Base-by-base conservation (phyloP, 92 coral and sea anemone genomes). In the Phenganax marumi region DNA sequence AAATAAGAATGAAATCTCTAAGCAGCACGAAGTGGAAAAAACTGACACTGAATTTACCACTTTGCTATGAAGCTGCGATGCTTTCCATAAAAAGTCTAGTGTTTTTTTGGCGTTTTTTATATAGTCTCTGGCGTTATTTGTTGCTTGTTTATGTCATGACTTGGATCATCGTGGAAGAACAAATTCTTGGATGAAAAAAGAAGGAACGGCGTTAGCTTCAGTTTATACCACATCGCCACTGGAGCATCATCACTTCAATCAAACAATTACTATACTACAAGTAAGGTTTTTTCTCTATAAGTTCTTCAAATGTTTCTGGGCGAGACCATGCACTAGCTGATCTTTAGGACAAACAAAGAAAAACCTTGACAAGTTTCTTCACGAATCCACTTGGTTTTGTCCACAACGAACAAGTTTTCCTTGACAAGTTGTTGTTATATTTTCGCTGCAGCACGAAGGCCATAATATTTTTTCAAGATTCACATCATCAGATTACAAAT, bases 111-210 rank as follows among this genome's bases (percentile, higher is more conserved):
- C 76, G 43, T 18, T 68, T 82, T 16, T 12, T 82, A 17, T 64
- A 11, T 72, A 95, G 98, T 92, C 97, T 21, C 68, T 95, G 71
- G 98, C 98, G 8, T 76, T 95, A 90, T 95, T 89, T 70, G 93
- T 95, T 62, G 94, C 98, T 18, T 95, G 95, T 49, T 90, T 95
- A 16, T 95, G 98, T 80, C 98, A 95, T 55, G 98, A 95, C 70
- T 79, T 95, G 77, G 98, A 95, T 81, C 98, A 95, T 77, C 91
- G 98, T n/a, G 98, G 98, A 17, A 91, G 98, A 60, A 92, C 98
- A 14, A 95, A 95, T 82, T 95, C 98, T 1, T 95, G 98, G 98
- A 95, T 95, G 98, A 95, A 95, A 81, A 91, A 93, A 19, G 98
- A 95, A 81, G 97, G 97, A 16, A 95, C 98, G 52, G 97, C 98